phyloP scores from a whole-genome alignment of 2,888 invertebrate species.

The Acronicta psi region DNA sequence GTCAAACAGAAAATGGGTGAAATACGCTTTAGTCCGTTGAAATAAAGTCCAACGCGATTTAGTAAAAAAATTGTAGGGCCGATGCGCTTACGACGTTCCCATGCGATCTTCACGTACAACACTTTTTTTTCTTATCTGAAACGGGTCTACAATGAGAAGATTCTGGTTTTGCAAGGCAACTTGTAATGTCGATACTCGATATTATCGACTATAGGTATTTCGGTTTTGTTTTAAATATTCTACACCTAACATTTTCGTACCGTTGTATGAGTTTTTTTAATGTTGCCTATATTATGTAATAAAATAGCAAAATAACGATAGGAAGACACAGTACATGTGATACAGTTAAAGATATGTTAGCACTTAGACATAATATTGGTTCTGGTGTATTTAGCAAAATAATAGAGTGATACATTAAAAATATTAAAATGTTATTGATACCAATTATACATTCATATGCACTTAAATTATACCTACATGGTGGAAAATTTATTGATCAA shows the following conservation, averaged over 20 bases:
- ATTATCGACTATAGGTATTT: conserved; percentile 71
- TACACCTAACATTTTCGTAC: conserved; percentile 51
- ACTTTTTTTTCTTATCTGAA: conserved; percentile 75
- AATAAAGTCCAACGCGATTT: conserved; percentile 67
- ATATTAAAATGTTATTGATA: conserved; percentile 9
- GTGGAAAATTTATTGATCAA: not conserved
- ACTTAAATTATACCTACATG: not conserved
- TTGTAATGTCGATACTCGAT: conserved; percentile 81
- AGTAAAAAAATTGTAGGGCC: conserved; percentile 66
- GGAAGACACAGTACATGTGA: conserved; percentile 4
- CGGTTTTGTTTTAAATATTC: conserved; percentile 61
- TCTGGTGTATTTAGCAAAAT: conserved; percentile 1
- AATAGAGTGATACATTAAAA: too few relatives aligned
- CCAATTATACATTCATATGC: conserved; percentile 12
- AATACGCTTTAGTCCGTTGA: conserved; percentile 65
- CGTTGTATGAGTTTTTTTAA: conserved; percentile 8
- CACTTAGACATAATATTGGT: not conserved
- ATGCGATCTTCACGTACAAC: conserved; percentile 81
- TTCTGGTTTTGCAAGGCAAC: conserved; percentile 87
- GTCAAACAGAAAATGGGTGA: conserved; percentile 55
- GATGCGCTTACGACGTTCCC: conserved; percentile 81
- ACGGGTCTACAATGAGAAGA: conserved; percentile 86
- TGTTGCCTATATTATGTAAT: conserved; percentile 20
- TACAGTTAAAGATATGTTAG: conserved; percentile 11
- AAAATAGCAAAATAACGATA: too few relatives aligned